Evolutionary conservation across 2,797 vertebrate species (phyloP).

Genomic region (Girardinus metallicus): DNA sequence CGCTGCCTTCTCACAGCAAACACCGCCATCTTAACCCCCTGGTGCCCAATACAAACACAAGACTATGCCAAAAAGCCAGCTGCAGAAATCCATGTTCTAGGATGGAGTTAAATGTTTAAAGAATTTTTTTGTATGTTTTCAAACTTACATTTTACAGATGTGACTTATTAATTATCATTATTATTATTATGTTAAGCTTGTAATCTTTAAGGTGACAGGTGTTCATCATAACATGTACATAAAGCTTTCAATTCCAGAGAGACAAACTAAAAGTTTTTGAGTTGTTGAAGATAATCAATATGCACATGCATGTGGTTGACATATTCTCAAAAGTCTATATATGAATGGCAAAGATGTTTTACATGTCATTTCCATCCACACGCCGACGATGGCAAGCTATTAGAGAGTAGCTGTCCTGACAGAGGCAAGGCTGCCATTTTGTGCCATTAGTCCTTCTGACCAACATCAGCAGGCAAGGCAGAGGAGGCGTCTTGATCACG

Average conservation of each 20-base stretch:
- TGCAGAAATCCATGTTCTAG: neutral
- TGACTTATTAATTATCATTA: neutral
- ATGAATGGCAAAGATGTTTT: too few species aligned
- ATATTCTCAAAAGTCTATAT: too few species aligned
- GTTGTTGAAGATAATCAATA: too few species aligned
- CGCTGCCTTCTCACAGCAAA: constrained; percentile 82
- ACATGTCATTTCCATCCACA: too few species aligned
- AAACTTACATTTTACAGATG: neutral
- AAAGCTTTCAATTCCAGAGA: neutral
- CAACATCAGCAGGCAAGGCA: too few species aligned
- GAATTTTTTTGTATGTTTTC: neutral
- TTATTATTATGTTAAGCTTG: neutral
- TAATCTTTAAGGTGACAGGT: neutral
- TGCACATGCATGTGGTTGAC: too few species aligned
- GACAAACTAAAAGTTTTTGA: too few species aligned
- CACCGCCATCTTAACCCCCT: constrained; percentile 79
- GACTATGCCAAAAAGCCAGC: neutral
- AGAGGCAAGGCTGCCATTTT: too few species aligned
- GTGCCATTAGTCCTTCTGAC: too few species aligned
- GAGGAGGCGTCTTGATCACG: too few species aligned
- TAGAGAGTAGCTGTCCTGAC: too few species aligned
- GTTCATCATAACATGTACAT: neutral
- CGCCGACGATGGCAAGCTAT: too few species aligned
- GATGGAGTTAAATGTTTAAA: neutral
- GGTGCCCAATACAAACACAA: constrained; percentile 35